These are phyloP conservation scores for Trichopria drosophilae DNA, from an alignment of 2,888 invertebrate genomes.

Conservation along the genomic window DNA sequence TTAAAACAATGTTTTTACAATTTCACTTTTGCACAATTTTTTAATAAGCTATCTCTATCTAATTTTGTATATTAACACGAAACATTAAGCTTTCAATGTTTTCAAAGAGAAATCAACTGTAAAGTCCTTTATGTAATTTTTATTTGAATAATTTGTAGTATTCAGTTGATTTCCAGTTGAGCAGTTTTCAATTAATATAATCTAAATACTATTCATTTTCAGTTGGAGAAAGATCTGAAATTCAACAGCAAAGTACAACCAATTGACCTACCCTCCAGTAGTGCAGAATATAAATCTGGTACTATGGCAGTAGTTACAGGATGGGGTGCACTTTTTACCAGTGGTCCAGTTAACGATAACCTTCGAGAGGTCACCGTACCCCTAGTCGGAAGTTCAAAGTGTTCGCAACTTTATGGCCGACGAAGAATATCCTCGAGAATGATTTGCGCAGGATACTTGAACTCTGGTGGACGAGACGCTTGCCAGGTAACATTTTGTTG, in stretches of 20 bases:
- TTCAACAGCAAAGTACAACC: slow-evolving; percentile 38
- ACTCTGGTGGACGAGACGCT: slow-evolving; percentile 63
- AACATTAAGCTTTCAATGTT: too few species aligned
- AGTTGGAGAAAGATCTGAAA: slow-evolving; percentile 42
- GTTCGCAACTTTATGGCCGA: slow-evolving; percentile 42
- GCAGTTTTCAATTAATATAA: not conserved
- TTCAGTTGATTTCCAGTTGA: too few species aligned
- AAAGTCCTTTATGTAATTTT: too few species aligned
- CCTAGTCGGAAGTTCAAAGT: slow-evolving; percentile 43
- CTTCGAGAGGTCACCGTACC: slow-evolving; percentile 48
- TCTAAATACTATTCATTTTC: slow-evolving; percentile 16
- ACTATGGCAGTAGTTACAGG: slow-evolving; percentile 48
- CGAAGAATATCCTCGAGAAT: slow-evolving; percentile 61
- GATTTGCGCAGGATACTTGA: slow-evolving; percentile 66
- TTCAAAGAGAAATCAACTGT: too few species aligned
- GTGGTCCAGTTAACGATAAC: slow-evolving; percentile 39
- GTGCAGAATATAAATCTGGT: slow-evolving; percentile 40
- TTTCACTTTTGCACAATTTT: too few species aligned
- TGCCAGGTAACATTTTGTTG: too few species aligned
- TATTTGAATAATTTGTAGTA: too few species aligned
- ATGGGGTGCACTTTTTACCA: slow-evolving; percentile 46
- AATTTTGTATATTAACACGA: too few species aligned
- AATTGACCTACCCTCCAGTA: slow-evolving; percentile 40
- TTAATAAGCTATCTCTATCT: too few species aligned
- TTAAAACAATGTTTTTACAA: too few species aligned